Evolutionary conservation across 1,140 invertebrate species (phyloP), one percentile per base, ranked within the genome.

Genomic region (Geopemphigus sp.): DNA sequence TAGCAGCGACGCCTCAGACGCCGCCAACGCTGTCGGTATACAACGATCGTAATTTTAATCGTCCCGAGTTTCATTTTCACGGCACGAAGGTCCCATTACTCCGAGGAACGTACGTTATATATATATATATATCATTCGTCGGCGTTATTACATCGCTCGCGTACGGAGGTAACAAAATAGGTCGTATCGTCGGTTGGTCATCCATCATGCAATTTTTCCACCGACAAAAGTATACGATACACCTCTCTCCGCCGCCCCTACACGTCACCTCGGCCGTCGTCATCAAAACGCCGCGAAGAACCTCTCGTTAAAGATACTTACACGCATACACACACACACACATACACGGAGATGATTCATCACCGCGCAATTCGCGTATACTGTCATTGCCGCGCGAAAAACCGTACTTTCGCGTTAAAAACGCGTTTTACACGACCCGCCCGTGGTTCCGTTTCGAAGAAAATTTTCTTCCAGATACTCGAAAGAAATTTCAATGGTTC

Each of bases 201-300:
- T 66, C 63, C 63, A 66, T 66, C 63, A 66, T 66, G n/a, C 29
- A 66, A 66, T 66, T 66, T 66, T 66, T 66, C 19, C 1, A 19
- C 32, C 12, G 32, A 66, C 63, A 66, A 66, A 66, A 66, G 63
- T 66, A 22, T 59, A 19, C 29, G 11, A 5, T 64, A 17, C 19
- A 45, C 32, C 32, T 50, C 47, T 45, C n/a, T n/a, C n/a, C n/a
- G n/a, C n/a, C n/a, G n/a, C n/a, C n/a, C n/a, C n/a, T 26, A 61
- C 24, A 15, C 6, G 24, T 8, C 59, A 17, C 59, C 15, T 15
- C 59, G 17, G 6, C 59, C 14, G 14, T 15, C 24, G 63, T 45
- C 17, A 15, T 32, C 61, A 29, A 63, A 24, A 32, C 10, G 32
- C 32, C 32, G 61, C 17, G 59, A 29, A 61, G 26, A 61, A 61